Conservation (phyloP, 2,797 vertebrate species). For the Eutrigla gurnardus region DNA sequence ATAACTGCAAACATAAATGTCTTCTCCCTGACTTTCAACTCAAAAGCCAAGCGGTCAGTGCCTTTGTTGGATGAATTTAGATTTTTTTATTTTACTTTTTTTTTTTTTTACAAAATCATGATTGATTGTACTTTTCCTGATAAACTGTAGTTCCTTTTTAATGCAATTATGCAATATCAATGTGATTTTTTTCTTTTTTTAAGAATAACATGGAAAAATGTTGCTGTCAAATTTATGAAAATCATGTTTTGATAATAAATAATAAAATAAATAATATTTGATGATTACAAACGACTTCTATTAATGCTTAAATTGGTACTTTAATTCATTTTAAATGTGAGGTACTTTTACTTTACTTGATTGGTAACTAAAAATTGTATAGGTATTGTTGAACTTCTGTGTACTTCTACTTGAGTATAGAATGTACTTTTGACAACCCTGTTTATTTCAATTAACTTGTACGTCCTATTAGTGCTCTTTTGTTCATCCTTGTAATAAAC, state of each 20-base stretch:
- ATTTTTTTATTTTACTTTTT: conserved; percentile 2
- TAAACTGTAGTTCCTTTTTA: not conserved
- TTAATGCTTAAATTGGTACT: not conserved
- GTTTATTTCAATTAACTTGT: not conserved
- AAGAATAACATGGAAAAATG: not conserved
- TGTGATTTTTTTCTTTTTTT: not conserved
- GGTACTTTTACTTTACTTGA: not conserved
- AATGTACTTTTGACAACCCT: too few species aligned
- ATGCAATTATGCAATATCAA: not conserved
- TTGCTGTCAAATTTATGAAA: not conserved
- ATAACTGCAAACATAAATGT: not conserved
- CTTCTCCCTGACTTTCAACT: conserved; percentile 10
- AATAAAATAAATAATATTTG: conserved; percentile 2
- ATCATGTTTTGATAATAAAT: not conserved
- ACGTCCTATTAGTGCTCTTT: not conserved
- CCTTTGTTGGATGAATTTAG: not conserved
- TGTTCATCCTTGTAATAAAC: not conserved
- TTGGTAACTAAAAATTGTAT: not conserved
- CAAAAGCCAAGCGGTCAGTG: not conserved
- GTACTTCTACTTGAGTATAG: not conserved
- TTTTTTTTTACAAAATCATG: not conserved
- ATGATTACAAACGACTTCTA: conserved; percentile 12
- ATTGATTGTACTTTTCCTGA: not conserved
- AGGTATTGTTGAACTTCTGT: too few species aligned
- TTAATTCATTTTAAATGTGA: not conserved